A percentile compares a stretch with the other conserved stretches of the same genome.
Conservation (phyloP, 2,113 vertebrate species). For the Archocentrus centrarchus region DNA sequence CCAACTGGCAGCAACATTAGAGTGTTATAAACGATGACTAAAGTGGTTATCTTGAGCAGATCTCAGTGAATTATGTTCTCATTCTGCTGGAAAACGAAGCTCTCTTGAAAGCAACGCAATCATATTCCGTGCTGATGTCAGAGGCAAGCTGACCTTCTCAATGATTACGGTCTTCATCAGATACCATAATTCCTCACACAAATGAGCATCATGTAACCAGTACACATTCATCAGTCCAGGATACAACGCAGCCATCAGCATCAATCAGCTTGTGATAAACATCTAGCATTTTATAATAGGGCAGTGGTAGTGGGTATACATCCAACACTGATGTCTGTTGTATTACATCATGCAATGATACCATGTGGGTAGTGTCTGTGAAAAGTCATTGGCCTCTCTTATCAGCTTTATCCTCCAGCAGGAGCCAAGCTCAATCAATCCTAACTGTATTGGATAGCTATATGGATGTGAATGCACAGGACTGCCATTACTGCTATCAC, state of each 20-base stretch:
- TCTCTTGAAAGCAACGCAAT: constrained; percentile 10
- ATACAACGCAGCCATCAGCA: constrained; percentile 44
- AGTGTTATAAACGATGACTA: constrained; percentile 39
- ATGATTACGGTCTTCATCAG: constrained; percentile 47
- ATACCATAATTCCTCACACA: constrained; percentile 55
- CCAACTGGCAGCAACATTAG: constrained; percentile 32
- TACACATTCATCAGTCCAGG: constrained; percentile 36
- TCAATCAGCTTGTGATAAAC: constrained; percentile 44
- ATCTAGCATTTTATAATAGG: constrained; percentile 43
- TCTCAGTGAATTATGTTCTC: constrained; percentile 44
- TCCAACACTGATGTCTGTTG: constrained; percentile 2
- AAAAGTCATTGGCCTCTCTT: constrained; percentile 59
- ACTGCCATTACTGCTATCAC: constrained; percentile 63
- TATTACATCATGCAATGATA: constrained; percentile 60
- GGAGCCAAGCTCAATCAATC: constrained; percentile 67
- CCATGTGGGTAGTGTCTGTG: constrained; percentile 37
- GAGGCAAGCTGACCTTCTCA: constrained; percentile 21
- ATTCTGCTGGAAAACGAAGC: background rate
- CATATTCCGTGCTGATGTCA: constrained; percentile 10
- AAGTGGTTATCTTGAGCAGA: constrained; percentile 62
- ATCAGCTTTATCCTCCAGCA: constrained; percentile 57
- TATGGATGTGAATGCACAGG: constrained; percentile 38
- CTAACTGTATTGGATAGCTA: constrained; percentile 59
- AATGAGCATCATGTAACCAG: constrained; percentile 32
- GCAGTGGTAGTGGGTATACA: background rate